Conservation (phyloP, 1,140 invertebrate species). For the Drosophila orena region DNA sequence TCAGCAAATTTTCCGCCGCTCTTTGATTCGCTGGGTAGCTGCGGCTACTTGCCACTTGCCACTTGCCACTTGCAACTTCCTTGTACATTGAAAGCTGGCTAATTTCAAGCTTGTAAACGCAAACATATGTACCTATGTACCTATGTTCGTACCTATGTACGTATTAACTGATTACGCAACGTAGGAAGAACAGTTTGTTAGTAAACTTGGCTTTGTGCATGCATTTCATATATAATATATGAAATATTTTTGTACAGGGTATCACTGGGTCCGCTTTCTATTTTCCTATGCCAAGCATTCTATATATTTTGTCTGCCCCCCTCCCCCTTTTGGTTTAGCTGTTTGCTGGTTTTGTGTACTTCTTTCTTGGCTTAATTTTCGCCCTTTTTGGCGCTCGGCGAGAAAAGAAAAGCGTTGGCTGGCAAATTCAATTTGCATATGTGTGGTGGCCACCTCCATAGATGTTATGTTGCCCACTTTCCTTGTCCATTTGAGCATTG, state of each 20-base stretch:
- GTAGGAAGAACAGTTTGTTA: too few relatives aligned
- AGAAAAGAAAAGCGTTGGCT: constrained; percentile 56
- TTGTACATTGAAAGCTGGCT: too few relatives aligned
- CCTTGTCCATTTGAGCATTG: constrained; percentile 29
- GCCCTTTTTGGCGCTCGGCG: constrained; percentile 58
- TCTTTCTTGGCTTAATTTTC: constrained; percentile 76
- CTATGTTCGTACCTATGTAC: too few relatives aligned
- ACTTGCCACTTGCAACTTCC: too few relatives aligned
- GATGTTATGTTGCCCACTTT: constrained; percentile 31
- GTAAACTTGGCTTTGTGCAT: too few relatives aligned
- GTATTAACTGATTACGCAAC: background rate
- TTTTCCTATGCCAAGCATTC: constrained; percentile 8
- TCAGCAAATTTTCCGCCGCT: constrained; percentile 49
- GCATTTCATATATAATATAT: too few relatives aligned
- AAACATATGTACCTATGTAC: too few relatives aligned
- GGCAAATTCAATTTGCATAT: constrained; percentile 80
- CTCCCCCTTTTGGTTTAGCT: constrained; percentile 11
- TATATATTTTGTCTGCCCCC: constrained; percentile 27
- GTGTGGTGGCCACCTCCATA: constrained; percentile 56
- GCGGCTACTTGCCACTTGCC: background rate
- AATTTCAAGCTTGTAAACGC: too few relatives aligned
- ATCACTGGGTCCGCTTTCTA: background rate
- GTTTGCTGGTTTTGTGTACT: constrained; percentile 18
- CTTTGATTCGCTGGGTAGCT: background rate
- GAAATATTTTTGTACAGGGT: constrained; percentile 9